These are phyloP conservation scores for Gila robusta DNA, from an alignment of 2,797 vertebrate genomes.

Conservation along the genomic window DNA sequence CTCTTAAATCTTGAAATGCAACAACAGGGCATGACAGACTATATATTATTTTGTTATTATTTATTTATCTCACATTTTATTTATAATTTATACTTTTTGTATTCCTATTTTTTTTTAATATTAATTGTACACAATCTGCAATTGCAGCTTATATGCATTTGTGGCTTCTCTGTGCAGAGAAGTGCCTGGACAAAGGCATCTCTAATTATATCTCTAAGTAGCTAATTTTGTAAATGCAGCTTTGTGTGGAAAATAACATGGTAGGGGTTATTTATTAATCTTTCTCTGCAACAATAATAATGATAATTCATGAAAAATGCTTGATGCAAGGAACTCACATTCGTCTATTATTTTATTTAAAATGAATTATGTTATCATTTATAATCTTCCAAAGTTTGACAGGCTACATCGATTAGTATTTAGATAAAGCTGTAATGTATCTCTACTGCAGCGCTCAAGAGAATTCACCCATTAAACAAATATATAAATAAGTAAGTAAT, in stretches of 20 bases:
- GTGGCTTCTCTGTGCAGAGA: background rate
- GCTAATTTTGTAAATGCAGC: background rate
- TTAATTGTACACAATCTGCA: background rate
- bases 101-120: background rate
- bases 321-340: background rate
- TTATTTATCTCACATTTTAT: background rate
- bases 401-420: conserved; percentile 47
- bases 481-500: background rate
- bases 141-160: background rate
- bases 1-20: background rate
- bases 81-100: background rate
- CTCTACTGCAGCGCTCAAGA: conserved; percentile 16
- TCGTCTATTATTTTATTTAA: background rate
- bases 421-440: conserved; percentile 35
- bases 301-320: background rate
- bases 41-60: background rate
- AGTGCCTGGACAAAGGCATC: too few species aligned
- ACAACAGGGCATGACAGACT: background rate
- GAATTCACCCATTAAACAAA: conserved; percentile 31
- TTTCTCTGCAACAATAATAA: background rate
- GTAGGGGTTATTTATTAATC: background rate
- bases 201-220: too few species aligned
- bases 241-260: background rate
- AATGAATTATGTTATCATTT: background rate
- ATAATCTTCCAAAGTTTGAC: background rate